Base-by-base conservation (phyloP, 2,888 invertebrate genomes). In the Nomada lathburiana region DNA sequence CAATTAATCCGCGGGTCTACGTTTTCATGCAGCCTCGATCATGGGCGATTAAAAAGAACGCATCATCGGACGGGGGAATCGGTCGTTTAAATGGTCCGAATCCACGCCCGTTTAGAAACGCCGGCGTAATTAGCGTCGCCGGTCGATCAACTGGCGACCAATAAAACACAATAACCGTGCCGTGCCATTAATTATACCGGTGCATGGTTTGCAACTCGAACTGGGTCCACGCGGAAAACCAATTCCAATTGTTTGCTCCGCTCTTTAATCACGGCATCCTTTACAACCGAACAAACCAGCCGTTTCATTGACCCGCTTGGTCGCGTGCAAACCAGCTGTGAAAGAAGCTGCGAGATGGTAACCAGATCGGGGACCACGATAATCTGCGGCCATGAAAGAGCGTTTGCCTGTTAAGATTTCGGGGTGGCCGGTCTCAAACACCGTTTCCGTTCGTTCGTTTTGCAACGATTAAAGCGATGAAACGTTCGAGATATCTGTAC, bases 101-200 rank as follows among this genome's bases (percentile, higher is more conserved):
- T 71, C 71, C 20, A 42, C 62, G 26, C 50, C 26, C 55, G 44
- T 78, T 78, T 57, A 50, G 65, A 26, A 55, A 20, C 42, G 20
- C 26, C 36, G 47, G 26, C 55, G 78, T 71, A 80, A 80, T 80
- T 80, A 71, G 69, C 78, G 71, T 62, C 79, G 71, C 20, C 62
- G 71, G 71, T 67, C 80, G 80, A 78, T 80, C 80, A 78, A 62
- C 62, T 44, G 55, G 79, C 55, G 55, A 53, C 79, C 80, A 80
- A 80, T 80, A 80, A 77, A 77, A 55, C 80, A 80, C 80, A 72
- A 80, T 80, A 78, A 80, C 80, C 42, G 67, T 67, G 67, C 79
- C 50, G 53, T 50, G 78, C 65, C 80, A 78, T 80, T 78, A 80
- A 80, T 80, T 80, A 80, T 80, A 62, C 67, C 71, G 42, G 71